Percentiles rank a stretch among this genome's conserved stretches.
phyloP scores from a whole-genome alignment of 92 coral and sea anemone species.

The Zoanthus sociatus region DNA sequence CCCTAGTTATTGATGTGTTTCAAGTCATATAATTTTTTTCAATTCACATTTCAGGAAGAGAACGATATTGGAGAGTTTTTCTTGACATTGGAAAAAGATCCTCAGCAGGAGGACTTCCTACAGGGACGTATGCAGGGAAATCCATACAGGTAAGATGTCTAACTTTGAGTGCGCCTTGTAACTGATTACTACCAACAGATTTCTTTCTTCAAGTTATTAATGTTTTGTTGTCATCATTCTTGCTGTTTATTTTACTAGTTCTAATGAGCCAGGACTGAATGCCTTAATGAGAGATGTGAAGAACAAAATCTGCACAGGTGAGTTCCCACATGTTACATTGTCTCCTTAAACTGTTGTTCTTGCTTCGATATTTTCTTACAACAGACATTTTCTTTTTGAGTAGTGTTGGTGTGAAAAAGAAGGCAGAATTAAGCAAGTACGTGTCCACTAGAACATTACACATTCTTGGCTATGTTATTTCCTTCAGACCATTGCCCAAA shows the following conservation, averaged over 20 bases:
- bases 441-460: too few species aligned
- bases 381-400: neutral
- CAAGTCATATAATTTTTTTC: neutral
- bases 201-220: neutral
- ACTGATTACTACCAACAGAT: neutral
- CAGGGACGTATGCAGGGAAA: slow-evolving; percentile 99
- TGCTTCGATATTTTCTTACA: neutral
- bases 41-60: slow-evolving; percentile 77
- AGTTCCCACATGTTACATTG: neutral
- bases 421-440: too few species aligned
- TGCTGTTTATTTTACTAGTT: slow-evolving; percentile 52
- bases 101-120: slow-evolving; percentile 97
- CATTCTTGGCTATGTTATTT: too few species aligned
- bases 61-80: slow-evolving; percentile 97
- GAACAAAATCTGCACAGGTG: slow-evolving; percentile 99
- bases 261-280: slow-evolving; percentile 96
- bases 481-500: too few species aligned
- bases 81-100: slow-evolving; percentile 93
- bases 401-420: neutral
- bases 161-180: neutral
- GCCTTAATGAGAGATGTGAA: slow-evolving; percentile 98
- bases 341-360: neutral
- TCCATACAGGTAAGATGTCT: slow-evolving; percentile 82
- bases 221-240: neutral
- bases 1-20: too few species aligned